Evolutionary conservation across 2,888 invertebrate species (phyloP), one percentile per base, ranked within the genome.

Genomic region (Helicoverpa assulta): DNA sequence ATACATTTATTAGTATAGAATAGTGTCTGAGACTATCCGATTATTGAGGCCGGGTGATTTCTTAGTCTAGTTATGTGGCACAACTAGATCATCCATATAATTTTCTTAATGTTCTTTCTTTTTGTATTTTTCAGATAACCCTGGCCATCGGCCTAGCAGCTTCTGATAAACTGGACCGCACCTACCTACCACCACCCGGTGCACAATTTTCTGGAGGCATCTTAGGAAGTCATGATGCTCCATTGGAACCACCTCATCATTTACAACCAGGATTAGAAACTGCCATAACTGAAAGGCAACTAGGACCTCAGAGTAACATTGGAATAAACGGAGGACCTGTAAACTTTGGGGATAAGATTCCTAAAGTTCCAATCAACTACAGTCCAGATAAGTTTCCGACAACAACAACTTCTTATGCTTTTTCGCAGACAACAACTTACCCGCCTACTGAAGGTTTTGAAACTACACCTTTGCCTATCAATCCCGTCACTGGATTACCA

Each of bases 131-230:
- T 53, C 91, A 95, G 94, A 70, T 94, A 37, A 47, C 91, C n/a
- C 70, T 91, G 73, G 88, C 84, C 55, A 47, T 91, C 65, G 86
- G 89, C 80, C 83, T 92, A 65, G 85, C 80, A 18, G 79, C 82
- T 19, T 78, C 90, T 4, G 93, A 93, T 37, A 94, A 94, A 75
- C 74, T 94, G 29, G 91, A 93, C 65, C 85, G 91, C 55, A 88
- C 86, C 0, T 95, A 94, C 56, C 88, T 94, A 47, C 94, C 95
- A 63, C 94, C 95, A 43, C 89, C 91, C 1, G 92, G 91, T 67
- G 89, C 92, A 1, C 86, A 90, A 69, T 87, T 85, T 59, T 76
- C 94, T 72, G 94, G 92, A 55, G 93, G 94, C 14, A 85, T 82
- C 2, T 85, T 87, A 61, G 90, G 85, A 33, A 89, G 86, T 18